Percentiles rank a stretch among this genome's conserved stretches.
phyloP scores from a whole-genome alignment of 2,113 vertebrate species.

The Centrocercus urophasianus region DNA sequence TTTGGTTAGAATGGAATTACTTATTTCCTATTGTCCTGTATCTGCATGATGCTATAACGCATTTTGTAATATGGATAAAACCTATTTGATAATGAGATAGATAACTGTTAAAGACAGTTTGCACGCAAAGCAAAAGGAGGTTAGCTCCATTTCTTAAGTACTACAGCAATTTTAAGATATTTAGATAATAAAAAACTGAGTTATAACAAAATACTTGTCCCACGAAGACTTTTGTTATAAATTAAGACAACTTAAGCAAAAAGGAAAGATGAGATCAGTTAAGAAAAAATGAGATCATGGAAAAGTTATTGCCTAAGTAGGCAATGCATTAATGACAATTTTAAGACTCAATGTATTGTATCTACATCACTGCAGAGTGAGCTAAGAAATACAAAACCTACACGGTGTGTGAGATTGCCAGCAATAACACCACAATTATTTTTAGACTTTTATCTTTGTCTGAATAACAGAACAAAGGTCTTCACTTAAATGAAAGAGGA shows the following conservation, averaged over 20 bases:
- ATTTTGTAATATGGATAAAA: neutral
- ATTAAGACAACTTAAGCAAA: neutral
- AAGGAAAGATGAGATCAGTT: neutral
- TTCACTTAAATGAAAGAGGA: neutral
- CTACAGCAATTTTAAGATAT: neutral
- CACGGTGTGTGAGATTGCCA: neutral
- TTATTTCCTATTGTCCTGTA: neutral
- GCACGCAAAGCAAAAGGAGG: neutral
- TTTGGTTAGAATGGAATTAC: neutral
- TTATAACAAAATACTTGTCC: neutral
- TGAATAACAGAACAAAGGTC: neutral
- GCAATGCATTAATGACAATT: neutral
- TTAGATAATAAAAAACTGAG: neutral
- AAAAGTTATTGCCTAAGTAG: neutral
- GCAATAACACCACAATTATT: neutral
- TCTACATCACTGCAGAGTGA: neutral
- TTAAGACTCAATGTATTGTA: neutral
- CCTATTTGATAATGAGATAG: neutral
- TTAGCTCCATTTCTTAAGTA: neutral
- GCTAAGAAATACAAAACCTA: neutral
- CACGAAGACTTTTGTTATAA: neutral
- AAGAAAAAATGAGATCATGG: neutral
- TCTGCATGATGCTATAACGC: neutral
- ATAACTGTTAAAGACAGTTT: neutral
- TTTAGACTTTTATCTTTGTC: conserved; percentile 23